Evolutionary conservation across 2,797 vertebrate genomes (phyloP), one percentile per base, ranked within the genome.

Genomic region (Paedocypris micromegethes): DNA sequence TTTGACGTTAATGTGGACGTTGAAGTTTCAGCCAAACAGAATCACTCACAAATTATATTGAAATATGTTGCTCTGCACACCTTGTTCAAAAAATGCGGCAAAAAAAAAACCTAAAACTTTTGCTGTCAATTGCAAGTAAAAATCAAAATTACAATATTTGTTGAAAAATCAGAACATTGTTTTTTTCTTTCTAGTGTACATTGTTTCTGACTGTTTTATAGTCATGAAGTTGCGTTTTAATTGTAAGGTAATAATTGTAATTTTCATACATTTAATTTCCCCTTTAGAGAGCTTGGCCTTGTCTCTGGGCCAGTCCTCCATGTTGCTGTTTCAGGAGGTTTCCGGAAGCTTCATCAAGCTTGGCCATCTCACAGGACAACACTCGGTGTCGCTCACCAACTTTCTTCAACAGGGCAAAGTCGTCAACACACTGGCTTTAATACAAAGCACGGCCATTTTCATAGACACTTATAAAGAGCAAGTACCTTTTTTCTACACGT

Each of bases 381-480:
- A 99, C 68, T 88, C 93, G 63, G 82, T 88, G 49, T 93, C 93
- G 4, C 86, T 99, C 80, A 93, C 86, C 78, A 88, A 83, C 82
- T 95, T 96, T 84, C 89, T 98, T 79, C 91, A 88, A 6, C 81
- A 90, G 8, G 81, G 75, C 57, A 64, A 65, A 63, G 92, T 95
- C 72, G 88, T 94, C 78, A 88, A 89, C 72, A 90, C 84, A 51
- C 83, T 99, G 83, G 90, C 86, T 64, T 85, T 97, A 79, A 80
- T 99, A 83, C 92, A 89, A 65, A 92, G 93, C 82, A 83, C 90
- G 3, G 86, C 85, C 72, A 84, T 91, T 78, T 97, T 98, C 82
- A 77, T 93, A 85, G 91, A 95, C 81, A 88, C 88, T 72, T 98
- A 93, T 75, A 93, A 91, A 83, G 90, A 92, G 96, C 90, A 90